Conservation (phyloP, 2,888 invertebrate genomes). For the Acanthosoma haemorrhoidale region DNA sequence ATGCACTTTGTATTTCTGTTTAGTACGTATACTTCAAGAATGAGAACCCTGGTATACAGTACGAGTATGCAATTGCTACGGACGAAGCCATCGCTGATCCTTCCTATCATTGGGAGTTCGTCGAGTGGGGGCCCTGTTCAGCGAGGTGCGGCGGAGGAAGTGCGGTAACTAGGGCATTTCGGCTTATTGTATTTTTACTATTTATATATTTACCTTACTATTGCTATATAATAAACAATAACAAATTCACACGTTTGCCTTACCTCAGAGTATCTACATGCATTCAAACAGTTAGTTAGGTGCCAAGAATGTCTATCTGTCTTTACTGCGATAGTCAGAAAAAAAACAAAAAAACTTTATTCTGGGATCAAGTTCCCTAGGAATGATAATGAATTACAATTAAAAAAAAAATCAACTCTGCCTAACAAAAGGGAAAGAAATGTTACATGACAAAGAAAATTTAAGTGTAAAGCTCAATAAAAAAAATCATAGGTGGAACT, state of each 20-base stretch:
- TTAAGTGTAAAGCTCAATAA: no score
- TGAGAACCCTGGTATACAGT: slow-evolving; percentile 73
- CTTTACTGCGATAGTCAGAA: no score
- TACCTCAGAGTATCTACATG: no score
- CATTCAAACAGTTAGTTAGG: no score
- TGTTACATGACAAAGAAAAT: no score
- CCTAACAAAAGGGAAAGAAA: no score
- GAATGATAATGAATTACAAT: no score
- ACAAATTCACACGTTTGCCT: background rate
- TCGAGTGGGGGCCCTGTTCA: slow-evolving; percentile 76
- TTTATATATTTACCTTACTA: background rate
- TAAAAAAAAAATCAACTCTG: no score
- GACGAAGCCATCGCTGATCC: slow-evolving; percentile 54
- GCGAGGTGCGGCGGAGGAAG: slow-evolving; percentile 73
- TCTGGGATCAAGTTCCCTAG: no score
- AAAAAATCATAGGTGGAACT: no score
- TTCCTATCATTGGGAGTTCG: slow-evolving; percentile 66
- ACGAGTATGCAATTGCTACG: slow-evolving; percentile 74
- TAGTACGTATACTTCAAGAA: slow-evolving; percentile 49
- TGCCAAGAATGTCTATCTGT: no score
- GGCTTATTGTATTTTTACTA: background rate
- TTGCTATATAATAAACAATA: background rate
- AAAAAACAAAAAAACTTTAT: no score
- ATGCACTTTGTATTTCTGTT: background rate
- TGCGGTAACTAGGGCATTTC: slow-evolving; percentile 40